Conservation (phyloP, 2,113 vertebrate genomes). For the Microtus ochrogaster region DNA sequence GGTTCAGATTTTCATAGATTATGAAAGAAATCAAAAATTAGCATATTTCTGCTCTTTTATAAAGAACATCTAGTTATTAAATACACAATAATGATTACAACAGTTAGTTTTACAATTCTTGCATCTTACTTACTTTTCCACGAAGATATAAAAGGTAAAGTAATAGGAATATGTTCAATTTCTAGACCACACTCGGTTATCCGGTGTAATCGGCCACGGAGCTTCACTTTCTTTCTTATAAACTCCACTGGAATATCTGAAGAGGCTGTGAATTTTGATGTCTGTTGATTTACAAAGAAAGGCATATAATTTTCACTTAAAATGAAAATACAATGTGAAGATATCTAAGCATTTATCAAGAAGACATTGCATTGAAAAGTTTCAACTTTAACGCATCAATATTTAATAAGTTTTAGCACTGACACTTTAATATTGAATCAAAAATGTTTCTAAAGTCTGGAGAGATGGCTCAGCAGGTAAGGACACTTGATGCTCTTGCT, state of each 20-base stretch:
- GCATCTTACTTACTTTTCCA: constrained; percentile 87
- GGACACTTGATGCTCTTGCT: background rate
- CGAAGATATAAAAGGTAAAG: constrained; percentile 89
- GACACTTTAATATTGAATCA: constrained; percentile 11
- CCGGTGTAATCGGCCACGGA: constrained; percentile 90
- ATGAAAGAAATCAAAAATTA: background rate
- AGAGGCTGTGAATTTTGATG: constrained; percentile 90
- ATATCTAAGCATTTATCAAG: constrained; percentile 52
- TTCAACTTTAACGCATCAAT: constrained; percentile 35
- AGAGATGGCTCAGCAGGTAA: background rate
- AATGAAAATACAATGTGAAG: constrained; percentile 28
- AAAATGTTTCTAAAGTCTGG: background rate
- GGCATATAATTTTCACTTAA: constrained; percentile 54
- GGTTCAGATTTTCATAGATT: background rate
- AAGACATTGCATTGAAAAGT: background rate
- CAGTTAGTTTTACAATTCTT: background rate
- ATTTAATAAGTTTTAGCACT: background rate
- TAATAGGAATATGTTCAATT: constrained; percentile 94
- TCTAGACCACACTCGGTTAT: constrained; percentile 91
- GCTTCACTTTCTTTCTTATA: constrained; percentile 92
- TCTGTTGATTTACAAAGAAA: constrained; percentile 83
- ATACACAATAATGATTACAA: background rate
- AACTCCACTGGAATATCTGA: constrained; percentile 93
- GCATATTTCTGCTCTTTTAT: background rate
- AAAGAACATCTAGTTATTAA: background rate